Evolutionary conservation across 2,888 invertebrate species (phyloP).

Genomic region (Cyaniris semiargus): DNA sequence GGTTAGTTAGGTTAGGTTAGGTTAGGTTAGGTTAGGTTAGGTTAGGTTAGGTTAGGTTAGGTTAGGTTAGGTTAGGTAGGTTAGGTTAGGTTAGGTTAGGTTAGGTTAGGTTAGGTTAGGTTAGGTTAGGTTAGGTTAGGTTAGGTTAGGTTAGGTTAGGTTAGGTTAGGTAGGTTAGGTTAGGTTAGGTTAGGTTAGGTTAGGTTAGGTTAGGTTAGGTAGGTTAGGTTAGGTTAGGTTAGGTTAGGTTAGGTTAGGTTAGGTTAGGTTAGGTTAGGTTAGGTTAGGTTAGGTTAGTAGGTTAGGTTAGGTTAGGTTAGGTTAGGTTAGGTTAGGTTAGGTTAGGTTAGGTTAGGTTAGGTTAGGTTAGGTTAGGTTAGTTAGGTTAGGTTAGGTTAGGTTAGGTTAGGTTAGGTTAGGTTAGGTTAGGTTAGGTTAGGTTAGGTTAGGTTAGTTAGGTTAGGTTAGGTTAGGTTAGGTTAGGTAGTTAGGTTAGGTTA

Average conservation of each 20-base stretch:
- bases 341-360: conserved; percentile 36
- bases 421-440: too few species aligned
- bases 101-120: conserved; percentile 40
- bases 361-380: conserved; percentile 40
- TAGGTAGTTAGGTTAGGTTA: too few species aligned
- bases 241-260: conserved; percentile 41
- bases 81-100: too few species aligned
- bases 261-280: conserved; percentile 40
- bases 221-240: too few species aligned
- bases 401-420: too few species aligned
- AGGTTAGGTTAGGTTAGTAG: too few species aligned
- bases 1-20: conserved; percentile 39
- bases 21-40: conserved; percentile 41
- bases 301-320: too few species aligned
- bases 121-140: conserved; percentile 32
- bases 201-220: conserved; percentile 38
- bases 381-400: background rate
- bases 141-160: too few species aligned
- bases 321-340: too few species aligned
- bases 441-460: too few species aligned
- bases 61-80: conserved; percentile 39
- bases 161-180: conserved; percentile 17
- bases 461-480: too few species aligned
- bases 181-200: conserved; percentile 26
- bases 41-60: conserved; percentile 40